phyloP scores from a whole-genome alignment of 2,888 invertebrate genomes.

The Eilema caniola region DNA sequence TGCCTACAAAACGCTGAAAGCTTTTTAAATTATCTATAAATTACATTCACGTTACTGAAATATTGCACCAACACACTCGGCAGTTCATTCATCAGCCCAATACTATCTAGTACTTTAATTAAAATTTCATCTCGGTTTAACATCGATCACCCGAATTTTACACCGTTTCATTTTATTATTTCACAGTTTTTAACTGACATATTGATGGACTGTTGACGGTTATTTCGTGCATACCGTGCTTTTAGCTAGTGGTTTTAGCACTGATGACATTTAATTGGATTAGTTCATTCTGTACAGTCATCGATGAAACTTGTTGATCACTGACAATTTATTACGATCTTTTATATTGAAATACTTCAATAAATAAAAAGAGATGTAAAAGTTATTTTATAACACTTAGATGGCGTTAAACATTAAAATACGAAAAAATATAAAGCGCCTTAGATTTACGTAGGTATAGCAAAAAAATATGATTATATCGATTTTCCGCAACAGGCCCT shows the following conservation, averaged over 20 bases:
- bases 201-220: constrained; percentile 64
- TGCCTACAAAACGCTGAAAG: too few relatives aligned
- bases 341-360: too few relatives aligned
- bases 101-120: constrained; percentile 67
- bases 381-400: too few relatives aligned
- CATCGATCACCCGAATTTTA: constrained; percentile 59
- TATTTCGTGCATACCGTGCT: constrained; percentile 59
- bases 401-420: too few relatives aligned
- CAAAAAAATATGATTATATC: too few relatives aligned
- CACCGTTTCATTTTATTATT: constrained; percentile 71
- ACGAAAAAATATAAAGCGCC: too few relatives aligned
- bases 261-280: neutral
- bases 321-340: too few relatives aligned
- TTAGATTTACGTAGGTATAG: too few relatives aligned
- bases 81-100: constrained; percentile 28
- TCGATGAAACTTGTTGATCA: neutral
- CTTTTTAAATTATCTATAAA: neutral
- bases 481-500: too few relatives aligned
- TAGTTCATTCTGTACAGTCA: neutral
- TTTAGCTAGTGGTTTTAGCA: constrained; percentile 27
- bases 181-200: constrained; percentile 62
- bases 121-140: constrained; percentile 51
- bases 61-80: neutral
- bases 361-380: too few relatives aligned
- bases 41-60: neutral